Evolutionary conservation across 92 coral and sea anemone species (phyloP).

Genomic region (Umimayanthus kanabou): DNA sequence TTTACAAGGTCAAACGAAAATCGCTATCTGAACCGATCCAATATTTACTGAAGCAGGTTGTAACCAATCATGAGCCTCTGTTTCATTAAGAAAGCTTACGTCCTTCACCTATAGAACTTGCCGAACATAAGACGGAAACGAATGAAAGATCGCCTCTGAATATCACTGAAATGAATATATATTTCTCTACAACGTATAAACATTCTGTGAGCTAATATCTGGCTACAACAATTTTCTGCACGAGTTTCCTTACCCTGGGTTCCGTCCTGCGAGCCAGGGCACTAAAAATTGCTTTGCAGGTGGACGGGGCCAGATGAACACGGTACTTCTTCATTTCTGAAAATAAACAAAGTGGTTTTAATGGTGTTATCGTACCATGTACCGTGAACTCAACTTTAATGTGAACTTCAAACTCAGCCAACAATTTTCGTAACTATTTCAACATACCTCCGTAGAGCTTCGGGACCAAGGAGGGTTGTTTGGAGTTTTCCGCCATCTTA

Average conservation of each 20-base stretch:
- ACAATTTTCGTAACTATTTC: neutral
- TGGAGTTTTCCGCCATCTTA: slow-evolving; percentile 69
- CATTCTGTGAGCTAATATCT: too few species aligned
- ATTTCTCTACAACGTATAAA: too few species aligned
- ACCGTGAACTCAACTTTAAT: neutral
- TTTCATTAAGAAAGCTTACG: neutral
- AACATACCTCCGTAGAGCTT: slow-evolving; percentile 79
- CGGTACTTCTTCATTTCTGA: slow-evolving; percentile 80
- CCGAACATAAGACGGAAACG: too few species aligned
- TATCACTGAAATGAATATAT: neutral
- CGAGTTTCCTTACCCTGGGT: slow-evolving; percentile 52
- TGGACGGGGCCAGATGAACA: slow-evolving; percentile 63
- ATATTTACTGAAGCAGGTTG: too few species aligned
- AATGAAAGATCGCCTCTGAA: too few species aligned
- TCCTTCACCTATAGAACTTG: too few species aligned
- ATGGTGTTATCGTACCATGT: too few species aligned
- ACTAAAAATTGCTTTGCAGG: slow-evolving; percentile 66
- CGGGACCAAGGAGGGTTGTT: slow-evolving; percentile 71
- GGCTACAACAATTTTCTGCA: too few species aligned
- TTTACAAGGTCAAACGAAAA: too few species aligned
- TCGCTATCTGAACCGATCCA: too few species aligned
- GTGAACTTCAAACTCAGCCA: neutral
- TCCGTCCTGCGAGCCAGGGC: slow-evolving; percentile 61
- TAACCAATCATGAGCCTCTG: too few species aligned
- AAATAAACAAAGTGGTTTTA: neutral